These are phyloP conservation scores for Mohoua ochrocephala DNA, from an alignment of 2,113 vertebrate species.

Conservation along the genomic window DNA sequence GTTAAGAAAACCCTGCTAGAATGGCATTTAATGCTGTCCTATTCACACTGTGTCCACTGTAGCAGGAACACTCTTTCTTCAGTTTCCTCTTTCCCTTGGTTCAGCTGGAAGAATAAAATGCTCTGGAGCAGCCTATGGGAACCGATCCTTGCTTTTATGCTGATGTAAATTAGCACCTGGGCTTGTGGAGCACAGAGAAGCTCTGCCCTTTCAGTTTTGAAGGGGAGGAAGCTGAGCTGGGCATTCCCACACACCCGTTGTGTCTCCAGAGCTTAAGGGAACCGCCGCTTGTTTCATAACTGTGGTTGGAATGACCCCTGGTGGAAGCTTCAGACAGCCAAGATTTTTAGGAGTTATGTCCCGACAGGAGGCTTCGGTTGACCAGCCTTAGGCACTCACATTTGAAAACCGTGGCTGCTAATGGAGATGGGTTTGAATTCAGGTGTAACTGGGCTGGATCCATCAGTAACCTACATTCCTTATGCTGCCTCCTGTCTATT, in stretches of 20 bases:
- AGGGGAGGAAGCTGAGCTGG: background rate
- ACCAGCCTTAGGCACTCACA: background rate
- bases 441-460: background rate
- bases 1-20: background rate
- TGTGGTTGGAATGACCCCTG: background rate
- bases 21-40: background rate
- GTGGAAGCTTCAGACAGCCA: background rate
- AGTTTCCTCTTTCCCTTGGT: background rate
- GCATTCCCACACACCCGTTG: background rate
- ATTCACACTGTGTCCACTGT: background rate
- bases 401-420: background rate
- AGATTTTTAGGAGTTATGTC: background rate
- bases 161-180: background rate
- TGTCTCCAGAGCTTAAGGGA: background rate
- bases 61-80: background rate
- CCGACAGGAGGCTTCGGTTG: background rate
- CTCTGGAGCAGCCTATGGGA: background rate
- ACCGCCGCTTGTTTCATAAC: accelerated
- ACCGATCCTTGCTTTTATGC: background rate
- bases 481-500: background rate
- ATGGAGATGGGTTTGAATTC: background rate
- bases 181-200: background rate
- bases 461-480: background rate
- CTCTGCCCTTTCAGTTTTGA: background rate
- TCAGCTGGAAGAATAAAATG: background rate